Conservation (phyloP, 2,113 vertebrate species). For the Rafetus swinhoei region DNA sequence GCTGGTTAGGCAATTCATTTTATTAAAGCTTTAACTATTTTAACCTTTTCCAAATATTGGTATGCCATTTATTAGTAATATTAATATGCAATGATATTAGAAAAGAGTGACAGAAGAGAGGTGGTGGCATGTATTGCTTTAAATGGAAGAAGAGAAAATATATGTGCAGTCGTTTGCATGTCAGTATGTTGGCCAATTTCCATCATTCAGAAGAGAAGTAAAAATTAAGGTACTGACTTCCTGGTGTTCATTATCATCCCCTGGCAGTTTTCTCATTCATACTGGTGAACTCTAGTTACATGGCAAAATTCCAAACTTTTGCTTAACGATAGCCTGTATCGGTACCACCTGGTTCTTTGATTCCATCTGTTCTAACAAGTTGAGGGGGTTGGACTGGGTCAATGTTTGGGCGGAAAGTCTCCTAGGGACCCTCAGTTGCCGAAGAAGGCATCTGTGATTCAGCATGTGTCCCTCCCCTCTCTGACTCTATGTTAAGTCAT, state of each 20-base stretch:
- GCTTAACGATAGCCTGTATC: background rate
- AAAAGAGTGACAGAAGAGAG: background rate
- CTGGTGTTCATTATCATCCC: background rate
- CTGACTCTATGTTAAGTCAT: background rate
- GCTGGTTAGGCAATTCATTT: conserved; percentile 42
- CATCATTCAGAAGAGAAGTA: background rate
- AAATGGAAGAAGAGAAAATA: background rate
- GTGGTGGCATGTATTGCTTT: background rate
- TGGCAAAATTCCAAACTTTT: background rate
- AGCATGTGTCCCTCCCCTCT: background rate
- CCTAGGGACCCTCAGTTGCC: background rate
- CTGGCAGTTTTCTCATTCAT: background rate
- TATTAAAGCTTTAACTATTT: conserved; percentile 40
- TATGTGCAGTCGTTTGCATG: rapidly evolving
- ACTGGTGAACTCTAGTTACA: rapidly evolving
- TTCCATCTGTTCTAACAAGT: background rate
- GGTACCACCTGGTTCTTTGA: rapidly evolving
- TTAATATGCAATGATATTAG: background rate
- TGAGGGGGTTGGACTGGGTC: background rate
- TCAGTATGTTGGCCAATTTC: background rate
- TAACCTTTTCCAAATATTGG: background rate
- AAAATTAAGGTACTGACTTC: background rate
- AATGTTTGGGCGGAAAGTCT: background rate
- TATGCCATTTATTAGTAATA: background rate
- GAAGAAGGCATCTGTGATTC: background rate